These are phyloP conservation scores for Anolis apletophallus DNA, from an alignment of 2,797 vertebrate species.

Conservation along the genomic window DNA sequence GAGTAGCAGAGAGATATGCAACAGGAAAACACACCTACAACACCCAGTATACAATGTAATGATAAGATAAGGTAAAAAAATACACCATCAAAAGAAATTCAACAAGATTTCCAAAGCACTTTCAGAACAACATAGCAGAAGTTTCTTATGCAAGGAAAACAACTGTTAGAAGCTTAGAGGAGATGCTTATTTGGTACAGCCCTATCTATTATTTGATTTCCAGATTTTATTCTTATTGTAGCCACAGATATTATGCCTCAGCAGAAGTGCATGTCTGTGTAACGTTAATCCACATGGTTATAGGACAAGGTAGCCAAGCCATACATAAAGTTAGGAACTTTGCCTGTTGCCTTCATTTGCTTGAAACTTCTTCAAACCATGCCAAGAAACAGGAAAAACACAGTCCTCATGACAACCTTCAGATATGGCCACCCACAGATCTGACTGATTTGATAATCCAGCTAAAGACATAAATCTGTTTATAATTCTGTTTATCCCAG, in stretches of 20 bases:
- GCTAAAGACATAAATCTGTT: too few species aligned
- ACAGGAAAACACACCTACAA: neutral
- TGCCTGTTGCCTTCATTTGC: constrained; percentile 1
- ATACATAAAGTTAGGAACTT: too few species aligned
- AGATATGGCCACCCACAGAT: too few species aligned
- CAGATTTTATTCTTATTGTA: too few species aligned
- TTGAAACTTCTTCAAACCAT: neutral
- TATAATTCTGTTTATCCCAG: too few species aligned
- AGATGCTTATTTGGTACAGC: too few species aligned
- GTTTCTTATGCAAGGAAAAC: too few species aligned
- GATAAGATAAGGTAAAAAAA: neutral
- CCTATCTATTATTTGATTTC: too few species aligned
- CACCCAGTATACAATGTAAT: neutral
- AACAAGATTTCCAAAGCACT: too few species aligned
- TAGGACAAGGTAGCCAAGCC: neutral
- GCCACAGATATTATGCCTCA: neutral
- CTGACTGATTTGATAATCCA: neutral
- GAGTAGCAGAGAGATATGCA: neutral
- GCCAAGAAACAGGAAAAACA: neutral
- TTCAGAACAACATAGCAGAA: too few species aligned
- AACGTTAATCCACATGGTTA: neutral
- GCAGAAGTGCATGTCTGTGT: neutral
- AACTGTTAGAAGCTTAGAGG: too few species aligned
- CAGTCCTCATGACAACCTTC: neutral
- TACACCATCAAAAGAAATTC: too few species aligned